These are phyloP conservation scores for Osmerus mordax DNA, from an alignment of 2,113 vertebrate species.

Conservation along the genomic window DNA sequence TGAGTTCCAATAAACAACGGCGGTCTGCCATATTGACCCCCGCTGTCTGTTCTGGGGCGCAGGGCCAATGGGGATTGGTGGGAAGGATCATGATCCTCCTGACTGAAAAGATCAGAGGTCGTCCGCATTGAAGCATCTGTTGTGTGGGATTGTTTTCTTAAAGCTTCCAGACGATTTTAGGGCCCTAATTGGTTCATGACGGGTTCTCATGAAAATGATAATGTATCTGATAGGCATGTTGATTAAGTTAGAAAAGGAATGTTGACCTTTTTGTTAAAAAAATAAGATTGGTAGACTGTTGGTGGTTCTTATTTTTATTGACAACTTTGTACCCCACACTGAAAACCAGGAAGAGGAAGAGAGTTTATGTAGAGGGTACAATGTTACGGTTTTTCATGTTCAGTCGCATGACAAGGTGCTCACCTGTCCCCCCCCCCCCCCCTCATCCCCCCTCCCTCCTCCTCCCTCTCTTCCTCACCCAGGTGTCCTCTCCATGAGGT, in stretches of 20 bases:
- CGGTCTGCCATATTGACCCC: conserved; percentile 52
- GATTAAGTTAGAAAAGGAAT: not conserved
- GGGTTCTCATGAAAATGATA: not conserved
- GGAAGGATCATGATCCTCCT: conserved; percentile 40
- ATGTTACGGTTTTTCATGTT: not conserved
- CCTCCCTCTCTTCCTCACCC: conserved; percentile 4
- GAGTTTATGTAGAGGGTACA: not conserved
- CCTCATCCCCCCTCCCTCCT: not conserved
- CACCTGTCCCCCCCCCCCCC: not conserved
- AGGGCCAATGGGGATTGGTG: conserved; percentile 43
- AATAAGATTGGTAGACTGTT: no score
- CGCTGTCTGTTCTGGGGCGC: conserved; percentile 46
- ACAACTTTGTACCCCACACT: no score
- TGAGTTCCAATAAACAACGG: conserved; percentile 55
- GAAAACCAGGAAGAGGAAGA: no score
- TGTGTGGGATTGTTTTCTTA: conserved; percentile 18
- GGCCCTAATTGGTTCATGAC: not conserved
- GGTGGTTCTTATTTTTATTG: no score
- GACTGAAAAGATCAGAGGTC: conserved; percentile 18
- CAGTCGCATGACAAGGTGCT: not conserved
- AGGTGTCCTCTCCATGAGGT: conserved; percentile 79
- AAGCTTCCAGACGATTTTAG: not conserved
- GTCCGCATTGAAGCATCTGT: conserved; percentile 25
- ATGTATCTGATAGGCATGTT: not conserved
- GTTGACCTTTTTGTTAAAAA: no score